Conservation (phyloP, 1,140 invertebrate genomes). For the Solenopsis fugax region DNA sequence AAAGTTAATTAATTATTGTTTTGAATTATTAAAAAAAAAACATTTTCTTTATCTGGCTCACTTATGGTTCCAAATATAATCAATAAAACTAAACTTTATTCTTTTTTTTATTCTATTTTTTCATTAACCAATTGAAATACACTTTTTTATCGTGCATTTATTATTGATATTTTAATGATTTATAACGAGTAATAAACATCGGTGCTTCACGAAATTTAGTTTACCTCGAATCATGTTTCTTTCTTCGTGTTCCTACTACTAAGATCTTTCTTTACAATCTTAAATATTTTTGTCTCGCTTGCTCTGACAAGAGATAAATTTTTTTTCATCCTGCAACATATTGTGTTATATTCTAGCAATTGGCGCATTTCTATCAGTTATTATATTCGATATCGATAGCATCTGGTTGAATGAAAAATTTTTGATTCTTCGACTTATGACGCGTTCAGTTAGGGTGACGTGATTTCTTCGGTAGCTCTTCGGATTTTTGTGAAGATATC, state of each 20-base stretch:
- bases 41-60: neutral
- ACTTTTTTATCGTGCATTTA: neutral
- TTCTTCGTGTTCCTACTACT: neutral
- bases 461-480: neutral
- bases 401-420: neutral
- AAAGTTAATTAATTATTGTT: neutral
- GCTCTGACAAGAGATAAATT: neutral
- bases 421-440: neutral
- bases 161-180: neutral
- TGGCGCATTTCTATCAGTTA: neutral
- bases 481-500: neutral
- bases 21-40: neutral
- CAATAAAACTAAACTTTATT: neutral
- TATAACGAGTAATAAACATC: neutral
- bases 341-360: neutral
- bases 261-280: slow-evolving; percentile 15
- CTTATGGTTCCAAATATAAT: neutral
- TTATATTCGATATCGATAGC: neutral
- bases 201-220: neutral
- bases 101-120: neutral
- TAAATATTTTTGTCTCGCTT: neutral
- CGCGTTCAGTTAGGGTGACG: neutral
- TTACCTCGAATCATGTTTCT: neutral
- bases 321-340: neutral
- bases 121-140: neutral